phyloP scores from a whole-genome alignment of 2,113 vertebrate genomes.

The Mesoclemmys tuberculata region DNA sequence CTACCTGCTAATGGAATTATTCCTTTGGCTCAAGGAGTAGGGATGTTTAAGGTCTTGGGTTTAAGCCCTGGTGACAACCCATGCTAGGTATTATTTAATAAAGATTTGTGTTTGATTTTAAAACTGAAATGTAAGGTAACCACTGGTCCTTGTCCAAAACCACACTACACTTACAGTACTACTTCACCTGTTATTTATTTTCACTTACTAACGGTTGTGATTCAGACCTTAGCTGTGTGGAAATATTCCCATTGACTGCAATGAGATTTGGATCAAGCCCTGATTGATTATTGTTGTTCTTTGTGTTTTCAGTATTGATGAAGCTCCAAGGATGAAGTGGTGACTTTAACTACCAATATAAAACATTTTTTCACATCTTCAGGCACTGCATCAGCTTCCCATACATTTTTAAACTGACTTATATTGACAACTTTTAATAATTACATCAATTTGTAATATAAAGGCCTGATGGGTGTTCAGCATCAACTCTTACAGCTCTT shows the following conservation, averaged over 20 bases:
- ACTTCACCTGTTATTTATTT: not conserved
- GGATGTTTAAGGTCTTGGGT: not conserved
- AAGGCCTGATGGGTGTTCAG: not conserved
- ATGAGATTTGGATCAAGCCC: not conserved
- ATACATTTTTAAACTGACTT: constrained; percentile 34
- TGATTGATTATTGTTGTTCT: fast-evolving
- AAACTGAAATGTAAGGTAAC: not conserved
- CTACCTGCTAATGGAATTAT: not conserved
- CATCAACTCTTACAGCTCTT: not conserved
- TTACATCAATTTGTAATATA: not conserved
- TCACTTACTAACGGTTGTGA: too few relatives aligned
- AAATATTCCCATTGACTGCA: not conserved
- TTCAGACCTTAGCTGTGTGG: not conserved
- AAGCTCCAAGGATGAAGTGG: not conserved
- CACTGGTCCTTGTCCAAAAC: not conserved
- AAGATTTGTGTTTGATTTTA: not conserved
- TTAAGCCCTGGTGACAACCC: not conserved
- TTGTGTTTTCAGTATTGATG: not conserved
- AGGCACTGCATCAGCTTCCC: constrained; percentile 1
- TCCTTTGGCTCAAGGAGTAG: not conserved
- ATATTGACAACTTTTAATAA: constrained; percentile 15
- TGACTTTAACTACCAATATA: not conserved
- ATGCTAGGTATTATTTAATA: fast-evolving
- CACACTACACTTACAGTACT: fast-evolving
- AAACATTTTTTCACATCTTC: not conserved